A percentile compares a stretch with the other conserved stretches of the same genome.
These are phyloP conservation scores for Psammodynastes pulverulentus DNA, from an alignment of 2,113 vertebrate species.

Conservation along the genomic window DNA sequence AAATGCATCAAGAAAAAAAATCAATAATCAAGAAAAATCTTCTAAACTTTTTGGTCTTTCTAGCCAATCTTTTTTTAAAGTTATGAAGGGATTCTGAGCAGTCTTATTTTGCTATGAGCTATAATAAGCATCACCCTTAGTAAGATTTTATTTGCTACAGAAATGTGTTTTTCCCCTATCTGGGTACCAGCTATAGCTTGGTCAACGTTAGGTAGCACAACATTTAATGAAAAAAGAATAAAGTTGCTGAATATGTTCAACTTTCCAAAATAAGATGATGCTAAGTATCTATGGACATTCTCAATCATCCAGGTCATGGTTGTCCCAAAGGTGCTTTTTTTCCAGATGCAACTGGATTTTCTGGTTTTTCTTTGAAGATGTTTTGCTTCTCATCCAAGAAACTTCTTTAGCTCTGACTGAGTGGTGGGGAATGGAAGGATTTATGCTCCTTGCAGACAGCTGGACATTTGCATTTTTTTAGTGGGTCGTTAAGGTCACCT, in stretches of 20 bases:
- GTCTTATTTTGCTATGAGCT: neutral
- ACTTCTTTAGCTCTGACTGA: no score
- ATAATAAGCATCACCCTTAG: neutral
- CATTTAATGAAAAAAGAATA: neutral
- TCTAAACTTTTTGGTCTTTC: neutral
- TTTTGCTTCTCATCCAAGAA: no score
- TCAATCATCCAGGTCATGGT: no score
- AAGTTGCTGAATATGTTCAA: neutral
- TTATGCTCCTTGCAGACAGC: no score
- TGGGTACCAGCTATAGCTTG: neutral
- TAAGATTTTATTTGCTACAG: neutral
- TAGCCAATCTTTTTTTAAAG: neutral
- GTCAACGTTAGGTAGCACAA: neutral
- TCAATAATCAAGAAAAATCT: neutral
- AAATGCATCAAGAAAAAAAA: neutral
- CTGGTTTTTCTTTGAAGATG: no score
- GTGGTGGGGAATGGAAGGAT: no score
- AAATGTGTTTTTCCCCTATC: neutral
- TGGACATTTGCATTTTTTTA: no score
- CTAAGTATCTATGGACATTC: no score
- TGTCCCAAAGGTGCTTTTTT: no score
- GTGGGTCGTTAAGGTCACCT: no score
- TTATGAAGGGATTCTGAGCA: neutral
- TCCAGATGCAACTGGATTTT: no score
- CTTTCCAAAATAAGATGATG: neutral